Evolutionary conservation across 1,140 invertebrate genomes (phyloP).

Genomic region (Drosophila sp.): DNA sequence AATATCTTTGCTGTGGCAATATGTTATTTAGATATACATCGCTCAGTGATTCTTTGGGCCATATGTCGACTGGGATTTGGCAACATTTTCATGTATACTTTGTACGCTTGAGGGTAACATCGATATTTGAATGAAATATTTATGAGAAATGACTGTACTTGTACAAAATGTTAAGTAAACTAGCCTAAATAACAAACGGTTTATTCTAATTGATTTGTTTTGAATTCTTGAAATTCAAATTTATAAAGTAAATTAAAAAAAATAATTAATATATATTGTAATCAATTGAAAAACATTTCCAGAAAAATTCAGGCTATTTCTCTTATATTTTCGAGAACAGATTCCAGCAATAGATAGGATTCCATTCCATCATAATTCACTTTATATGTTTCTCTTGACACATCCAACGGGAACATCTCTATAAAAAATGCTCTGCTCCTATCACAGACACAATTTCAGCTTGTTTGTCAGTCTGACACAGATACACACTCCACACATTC

Average conservation of each 20-base stretch:
- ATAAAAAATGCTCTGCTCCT: slow-evolving; percentile 10
- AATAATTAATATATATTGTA: no score
- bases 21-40: slow-evolving; percentile 64
- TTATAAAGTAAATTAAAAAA: neutral
- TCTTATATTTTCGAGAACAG: neutral
- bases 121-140: slow-evolving; percentile 60
- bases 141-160: slow-evolving; percentile 21
- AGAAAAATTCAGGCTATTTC: no score
- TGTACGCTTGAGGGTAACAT: slow-evolving; percentile 39
- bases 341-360: neutral
- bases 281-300: no score
- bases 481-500: slow-evolving; percentile 34
- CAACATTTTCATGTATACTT: slow-evolving; percentile 12
- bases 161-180: neutral
- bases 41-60: slow-evolving; percentile 12
- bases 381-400: slow-evolving; percentile 18
- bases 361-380: slow-evolving; percentile 21
- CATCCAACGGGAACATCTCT: slow-evolving; percentile 1
- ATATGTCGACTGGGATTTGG: slow-evolving; percentile 36
- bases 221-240: no score
- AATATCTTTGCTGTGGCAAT: slow-evolving; percentile 57
- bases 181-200: no score
- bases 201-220: no score
- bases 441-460: slow-evolving; percentile 30
- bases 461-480: slow-evolving; percentile 43